phyloP scores from a whole-genome alignment of 1,140 invertebrate species.

The Leguminivora glycinivorella region DNA sequence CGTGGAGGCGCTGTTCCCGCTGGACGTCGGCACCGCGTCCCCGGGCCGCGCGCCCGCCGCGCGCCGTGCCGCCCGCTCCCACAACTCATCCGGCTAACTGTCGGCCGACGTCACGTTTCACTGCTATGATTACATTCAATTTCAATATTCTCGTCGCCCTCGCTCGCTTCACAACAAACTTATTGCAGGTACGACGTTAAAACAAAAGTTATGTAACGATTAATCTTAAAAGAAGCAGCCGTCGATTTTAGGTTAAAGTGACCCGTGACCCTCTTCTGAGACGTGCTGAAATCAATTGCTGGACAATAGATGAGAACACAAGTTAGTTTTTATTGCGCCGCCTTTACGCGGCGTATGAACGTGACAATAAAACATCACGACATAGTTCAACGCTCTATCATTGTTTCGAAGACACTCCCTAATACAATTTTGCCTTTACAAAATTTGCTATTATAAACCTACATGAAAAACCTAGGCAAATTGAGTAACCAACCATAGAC shows the following conservation, averaged over 20 bases:
- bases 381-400: slow-evolving; percentile 27
- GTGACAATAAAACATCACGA: slow-evolving; percentile 30
- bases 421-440: not conserved
- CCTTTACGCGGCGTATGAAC: slow-evolving; percentile 25
- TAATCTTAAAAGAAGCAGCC: not conserved
- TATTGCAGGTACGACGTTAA: slow-evolving; percentile 25
- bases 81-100: slow-evolving; percentile 58
- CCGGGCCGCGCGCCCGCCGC: slow-evolving; percentile 32
- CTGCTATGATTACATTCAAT: slow-evolving; percentile 47
- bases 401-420: slow-evolving; percentile 20
- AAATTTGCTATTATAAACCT: slow-evolving; percentile 1
- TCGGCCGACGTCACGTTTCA: slow-evolving; percentile 51
- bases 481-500: slow-evolving; percentile 19
- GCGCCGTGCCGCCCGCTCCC: slow-evolving; percentile 36
- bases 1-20: slow-evolving; percentile 47
- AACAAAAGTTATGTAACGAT: slow-evolving; percentile 32
- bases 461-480: slow-evolving; percentile 21
- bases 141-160: slow-evolving; percentile 44
- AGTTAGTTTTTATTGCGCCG: slow-evolving; percentile 18
- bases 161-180: slow-evolving; percentile 33
- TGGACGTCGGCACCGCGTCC: slow-evolving; percentile 52
- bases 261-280: slow-evolving; percentile 30
- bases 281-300: slow-evolving; percentile 23
- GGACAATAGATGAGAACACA: slow-evolving; percentile 31
- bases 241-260: not conserved